Evolutionary conservation across 1,140 invertebrate genomes (phyloP).

Genomic region (Drosophila takahashii): DNA sequence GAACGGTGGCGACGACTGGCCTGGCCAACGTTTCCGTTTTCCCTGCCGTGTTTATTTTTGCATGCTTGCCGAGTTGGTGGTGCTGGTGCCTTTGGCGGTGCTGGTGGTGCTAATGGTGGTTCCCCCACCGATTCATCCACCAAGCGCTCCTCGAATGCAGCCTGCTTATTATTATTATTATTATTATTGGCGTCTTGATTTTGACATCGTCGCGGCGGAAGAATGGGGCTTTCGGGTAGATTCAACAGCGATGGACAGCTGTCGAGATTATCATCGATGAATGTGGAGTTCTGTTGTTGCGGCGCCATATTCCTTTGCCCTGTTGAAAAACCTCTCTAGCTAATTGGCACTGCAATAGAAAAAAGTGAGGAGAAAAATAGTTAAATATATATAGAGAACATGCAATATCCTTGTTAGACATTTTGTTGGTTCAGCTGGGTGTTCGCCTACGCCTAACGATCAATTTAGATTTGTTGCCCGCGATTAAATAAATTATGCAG

Average conservation of each 20-base stretch:
- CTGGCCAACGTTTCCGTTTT: constrained; percentile 64
- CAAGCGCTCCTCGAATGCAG: constrained; percentile 36
- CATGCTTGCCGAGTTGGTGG: constrained; percentile 17
- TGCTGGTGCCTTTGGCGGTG: constrained; percentile 14
- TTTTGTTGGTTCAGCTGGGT: constrained; percentile 35
- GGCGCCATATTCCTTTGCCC: constrained; percentile 39
- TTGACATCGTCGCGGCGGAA: constrained; percentile 60
- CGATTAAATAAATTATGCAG: constrained; percentile 84
- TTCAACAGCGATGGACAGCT: constrained; percentile 76
- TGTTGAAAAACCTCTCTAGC: constrained; percentile 33
- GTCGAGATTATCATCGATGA: constrained; percentile 79
- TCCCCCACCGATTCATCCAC: constrained; percentile 22
- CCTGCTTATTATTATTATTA: constrained; percentile 61
- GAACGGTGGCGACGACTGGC: constrained; percentile 71
- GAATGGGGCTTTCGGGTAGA: constrained; percentile 78
- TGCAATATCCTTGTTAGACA: constrained; percentile 66
- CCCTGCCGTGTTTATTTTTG: constrained; percentile 63
- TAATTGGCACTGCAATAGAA: constrained; percentile 70
- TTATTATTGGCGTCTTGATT: constrained; percentile 62
- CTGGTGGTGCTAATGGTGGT: constrained; percentile 11
- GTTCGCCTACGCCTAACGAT: constrained; percentile 67
- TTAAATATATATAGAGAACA: constrained; percentile 34
- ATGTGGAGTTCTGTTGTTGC: constrained; percentile 79
- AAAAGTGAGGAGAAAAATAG: constrained; percentile 10
- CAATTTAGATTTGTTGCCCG: constrained; percentile 81